Conservation (phyloP, 2,113 vertebrate genomes). For the Callocephalon fimbriatum region DNA sequence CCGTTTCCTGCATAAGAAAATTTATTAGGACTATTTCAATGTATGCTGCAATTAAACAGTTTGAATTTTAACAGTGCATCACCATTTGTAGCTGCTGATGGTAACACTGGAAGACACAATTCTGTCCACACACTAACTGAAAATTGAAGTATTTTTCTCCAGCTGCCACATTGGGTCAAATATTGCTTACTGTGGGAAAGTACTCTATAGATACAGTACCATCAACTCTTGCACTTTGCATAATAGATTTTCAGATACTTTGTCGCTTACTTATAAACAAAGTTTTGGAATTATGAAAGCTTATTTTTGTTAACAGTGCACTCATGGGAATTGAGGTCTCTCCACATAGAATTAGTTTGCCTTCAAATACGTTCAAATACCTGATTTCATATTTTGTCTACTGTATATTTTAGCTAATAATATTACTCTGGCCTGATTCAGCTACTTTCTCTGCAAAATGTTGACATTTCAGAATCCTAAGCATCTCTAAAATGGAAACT, state of each 20-base stretch:
- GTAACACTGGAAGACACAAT: background rate
- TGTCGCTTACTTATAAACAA: background rate
- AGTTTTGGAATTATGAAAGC: background rate
- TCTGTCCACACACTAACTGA: background rate
- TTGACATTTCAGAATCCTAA: conserved; percentile 9
- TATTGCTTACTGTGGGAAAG: background rate
- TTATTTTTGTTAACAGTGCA: background rate
- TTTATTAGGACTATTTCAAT: background rate
- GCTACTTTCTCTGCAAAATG: conserved; percentile 1
- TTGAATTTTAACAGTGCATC: background rate
- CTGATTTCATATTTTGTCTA: background rate
- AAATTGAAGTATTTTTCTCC: background rate
- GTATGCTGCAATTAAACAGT: background rate
- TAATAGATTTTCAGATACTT: background rate
- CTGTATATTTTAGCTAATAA: background rate
- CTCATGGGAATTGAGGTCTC: background rate
- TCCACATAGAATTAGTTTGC: background rate
- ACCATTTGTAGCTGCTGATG: background rate
- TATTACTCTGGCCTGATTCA: conserved; percentile 4
- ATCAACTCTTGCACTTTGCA: background rate
- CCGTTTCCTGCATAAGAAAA: background rate
- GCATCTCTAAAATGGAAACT: background rate
- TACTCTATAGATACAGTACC: background rate
- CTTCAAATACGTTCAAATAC: background rate
- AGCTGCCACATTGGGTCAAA: background rate